Conservation (phyloP, 2,113 vertebrate genomes). For the Lichenostomus cassidix region DNA sequence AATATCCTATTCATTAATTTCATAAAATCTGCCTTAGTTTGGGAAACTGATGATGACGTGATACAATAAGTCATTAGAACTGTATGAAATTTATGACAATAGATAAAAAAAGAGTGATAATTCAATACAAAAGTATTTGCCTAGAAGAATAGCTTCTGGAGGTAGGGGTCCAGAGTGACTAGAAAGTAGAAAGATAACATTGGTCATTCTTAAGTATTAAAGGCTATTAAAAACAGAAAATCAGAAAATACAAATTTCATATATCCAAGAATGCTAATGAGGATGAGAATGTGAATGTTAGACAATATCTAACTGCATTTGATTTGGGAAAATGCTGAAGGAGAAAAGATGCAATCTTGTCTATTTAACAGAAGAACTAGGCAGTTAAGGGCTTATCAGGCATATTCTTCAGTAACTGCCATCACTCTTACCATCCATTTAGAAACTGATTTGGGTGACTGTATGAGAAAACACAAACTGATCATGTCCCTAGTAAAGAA, state of each 20-base stretch:
- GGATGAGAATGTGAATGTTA: neutral
- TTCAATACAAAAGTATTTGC: neutral
- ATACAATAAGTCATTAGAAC: neutral
- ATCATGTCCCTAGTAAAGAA: neutral
- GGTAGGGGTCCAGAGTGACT: neutral
- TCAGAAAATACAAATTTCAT: neutral
- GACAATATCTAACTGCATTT: neutral
- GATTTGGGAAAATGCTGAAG: neutral
- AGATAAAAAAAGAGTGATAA: neutral
- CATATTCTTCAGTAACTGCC: neutral
- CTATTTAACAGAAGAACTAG: neutral
- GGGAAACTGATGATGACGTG: neutral
- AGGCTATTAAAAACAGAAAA: conserved; percentile 18
- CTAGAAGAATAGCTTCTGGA: neutral
- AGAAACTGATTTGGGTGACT: neutral
- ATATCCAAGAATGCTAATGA: neutral
- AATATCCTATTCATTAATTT: neutral
- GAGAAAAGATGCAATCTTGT: neutral
- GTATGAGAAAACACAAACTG: neutral
- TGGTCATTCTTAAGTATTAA: neutral
- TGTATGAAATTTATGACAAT: neutral
- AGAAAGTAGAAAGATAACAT: neutral
- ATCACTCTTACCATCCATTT: neutral
- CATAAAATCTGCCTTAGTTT: neutral
- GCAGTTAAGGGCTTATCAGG: neutral